Base-by-base conservation (phyloP, 2,113 vertebrate species). In the Formicarius rufipectus region DNA sequence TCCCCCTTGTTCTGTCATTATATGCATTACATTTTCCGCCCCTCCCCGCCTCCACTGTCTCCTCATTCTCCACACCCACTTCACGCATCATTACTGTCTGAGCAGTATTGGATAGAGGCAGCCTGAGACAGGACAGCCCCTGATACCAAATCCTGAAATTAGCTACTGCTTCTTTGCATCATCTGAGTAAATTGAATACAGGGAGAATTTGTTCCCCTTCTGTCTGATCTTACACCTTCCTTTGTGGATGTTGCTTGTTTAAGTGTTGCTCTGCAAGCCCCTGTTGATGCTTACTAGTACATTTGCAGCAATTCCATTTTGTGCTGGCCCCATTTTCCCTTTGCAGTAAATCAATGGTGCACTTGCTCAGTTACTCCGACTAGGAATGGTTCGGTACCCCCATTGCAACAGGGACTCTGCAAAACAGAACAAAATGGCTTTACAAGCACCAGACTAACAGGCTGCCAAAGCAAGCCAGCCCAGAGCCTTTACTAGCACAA, bases 381-480 rank as follows among this genome's bases (percentile, higher is more conserved):
- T 7, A 59, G 63, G 44, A 80, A 30, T 40, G 8, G 63, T 40
- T 79, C 80, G 39, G 39, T 39, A 30, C 5, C 19, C 24, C 52
- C 12, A 17, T 2, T 59, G 49, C 71, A 50, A 50, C 17, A 50
- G 42, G 35, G 25, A 15, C 31, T 72, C 53, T 68, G 25, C 20
- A 77, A 89, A 73, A 22, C 39, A 84, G 59, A 76, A 37, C 44
- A 40, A 72, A 80, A 60, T 4, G 7, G 33, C 12, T 15, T 60
- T 45, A 50, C 23, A 75, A 79, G 47, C 44, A 79, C 33, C 7
- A 72, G 58, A 9, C 25, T 39, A 59, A 40, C 4, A 59, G 40
- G 40, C 33, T 60, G 44, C 45, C 23, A 1, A 69, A 66, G 11
- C 0, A 0, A 82, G 45, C 40, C 79, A 62, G 24, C 28, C 56